Conservation (phyloP, 2,113 vertebrate species). For the Aldabrachelys gigantea region DNA sequence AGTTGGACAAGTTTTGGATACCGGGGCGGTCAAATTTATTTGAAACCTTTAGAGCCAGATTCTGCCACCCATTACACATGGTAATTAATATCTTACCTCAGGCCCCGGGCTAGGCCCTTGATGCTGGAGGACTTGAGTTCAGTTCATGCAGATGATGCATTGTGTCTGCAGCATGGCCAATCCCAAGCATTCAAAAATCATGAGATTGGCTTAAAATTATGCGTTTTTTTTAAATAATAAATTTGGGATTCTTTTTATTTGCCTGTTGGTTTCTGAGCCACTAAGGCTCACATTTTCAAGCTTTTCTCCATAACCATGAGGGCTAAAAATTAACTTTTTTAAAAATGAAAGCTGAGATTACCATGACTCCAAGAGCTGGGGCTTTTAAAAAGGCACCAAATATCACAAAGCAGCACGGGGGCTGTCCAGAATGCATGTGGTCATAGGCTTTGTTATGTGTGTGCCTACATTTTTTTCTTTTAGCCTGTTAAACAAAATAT, state of each 20-base stretch:
- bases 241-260: neutral
- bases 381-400: neutral
- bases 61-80: neutral
- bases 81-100: neutral
- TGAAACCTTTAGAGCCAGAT: neutral
- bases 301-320: neutral
- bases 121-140: neutral
- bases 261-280: neutral
- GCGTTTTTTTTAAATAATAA: neutral
- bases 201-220: neutral
- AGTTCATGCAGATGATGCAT: neutral
- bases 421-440: no score
- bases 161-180: neutral
- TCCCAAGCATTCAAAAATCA: neutral
- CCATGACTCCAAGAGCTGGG: neutral
- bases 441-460: rapidly evolving
- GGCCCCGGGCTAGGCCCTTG: neutral
- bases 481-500: neutral
- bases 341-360: neutral
- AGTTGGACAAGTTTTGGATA: neutral
- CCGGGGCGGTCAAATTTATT: neutral
- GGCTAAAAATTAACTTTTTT: neutral
- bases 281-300: neutral
- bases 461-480: neutral
- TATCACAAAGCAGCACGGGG: neutral